Evolutionary conservation across 2,888 invertebrate species (phyloP).

Genomic region (Myathropa florea): DNA sequence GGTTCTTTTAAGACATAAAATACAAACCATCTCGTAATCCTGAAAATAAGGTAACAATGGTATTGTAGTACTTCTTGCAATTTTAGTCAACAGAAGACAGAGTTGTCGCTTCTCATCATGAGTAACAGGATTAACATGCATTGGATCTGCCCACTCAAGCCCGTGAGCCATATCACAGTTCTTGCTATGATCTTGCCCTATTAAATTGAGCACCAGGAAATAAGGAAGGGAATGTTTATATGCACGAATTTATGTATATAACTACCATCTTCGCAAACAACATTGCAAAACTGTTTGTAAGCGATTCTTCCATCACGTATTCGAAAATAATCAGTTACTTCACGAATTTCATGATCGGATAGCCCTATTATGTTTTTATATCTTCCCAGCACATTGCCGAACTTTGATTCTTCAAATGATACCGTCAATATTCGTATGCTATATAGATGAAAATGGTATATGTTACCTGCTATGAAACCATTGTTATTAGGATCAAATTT

Average conservation of each 20-base stretch:
- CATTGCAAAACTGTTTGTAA: constrained; percentile 88
- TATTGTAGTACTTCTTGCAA: constrained; percentile 85
- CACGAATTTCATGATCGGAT: constrained; percentile 87
- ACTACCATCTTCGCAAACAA: constrained; percentile 82
- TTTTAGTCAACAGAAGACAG: constrained; percentile 87
- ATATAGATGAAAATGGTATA: background rate
- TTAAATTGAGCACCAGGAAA: background rate
- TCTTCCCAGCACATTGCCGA: constrained; percentile 86
- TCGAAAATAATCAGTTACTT: constrained; percentile 89
- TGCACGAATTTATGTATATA: background rate
- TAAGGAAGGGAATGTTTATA: background rate
- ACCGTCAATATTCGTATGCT: background rate
- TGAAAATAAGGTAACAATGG: constrained; percentile 85
- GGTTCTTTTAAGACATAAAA: background rate
- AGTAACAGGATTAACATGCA: constrained; percentile 85
- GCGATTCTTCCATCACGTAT: constrained; percentile 89
- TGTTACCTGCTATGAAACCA: constrained; percentile 85
- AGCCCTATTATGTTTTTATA: constrained; percentile 86
- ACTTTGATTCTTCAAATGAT: constrained; percentile 84
- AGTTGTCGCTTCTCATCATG: constrained; percentile 86
- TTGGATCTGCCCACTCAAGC: constrained; percentile 86
- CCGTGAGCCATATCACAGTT: constrained; percentile 82
- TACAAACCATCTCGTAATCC: constrained; percentile 79
- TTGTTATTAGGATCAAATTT: constrained; percentile 86
- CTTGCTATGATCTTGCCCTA: constrained; percentile 81